phyloP scores from a whole-genome alignment of 2,113 vertebrate species.

The Eira barbara region DNA sequence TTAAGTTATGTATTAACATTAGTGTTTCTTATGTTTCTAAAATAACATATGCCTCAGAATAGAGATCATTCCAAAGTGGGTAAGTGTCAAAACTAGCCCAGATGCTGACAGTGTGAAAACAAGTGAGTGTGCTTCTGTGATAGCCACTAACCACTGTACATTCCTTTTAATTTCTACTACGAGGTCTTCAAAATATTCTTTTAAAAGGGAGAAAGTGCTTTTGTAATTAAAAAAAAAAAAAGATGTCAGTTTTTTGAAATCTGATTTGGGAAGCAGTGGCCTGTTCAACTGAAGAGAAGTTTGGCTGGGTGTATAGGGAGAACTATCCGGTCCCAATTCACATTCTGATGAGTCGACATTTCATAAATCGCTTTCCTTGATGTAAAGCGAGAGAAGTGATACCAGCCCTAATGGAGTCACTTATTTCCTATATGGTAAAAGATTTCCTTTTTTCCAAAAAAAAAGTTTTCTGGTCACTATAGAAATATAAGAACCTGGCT shows the following conservation, averaged over 20 bases:
- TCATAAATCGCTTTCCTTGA: not conserved
- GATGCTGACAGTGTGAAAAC: not conserved
- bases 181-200: not conserved
- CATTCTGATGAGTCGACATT: not conserved
- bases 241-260: not conserved
- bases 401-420: not conserved
- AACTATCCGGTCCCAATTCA: not conserved
- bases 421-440: not conserved
- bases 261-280: not conserved
- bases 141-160: not conserved
- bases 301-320: not conserved
- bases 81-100: not conserved
- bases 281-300: not conserved
- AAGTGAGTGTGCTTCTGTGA: not conserved
- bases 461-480: not conserved
- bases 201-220: not conserved
- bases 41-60: not conserved
- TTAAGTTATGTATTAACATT: not conserved
- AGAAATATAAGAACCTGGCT: not conserved
- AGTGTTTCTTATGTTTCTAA: not conserved
- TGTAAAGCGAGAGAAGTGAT: not conserved
- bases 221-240: not conserved
- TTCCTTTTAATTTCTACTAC: not conserved
- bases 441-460: too few relatives aligned
- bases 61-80: not conserved